phyloP scores from a whole-genome alignment of 2,113 vertebrate genomes.

The Aegotheles bennettii region DNA sequence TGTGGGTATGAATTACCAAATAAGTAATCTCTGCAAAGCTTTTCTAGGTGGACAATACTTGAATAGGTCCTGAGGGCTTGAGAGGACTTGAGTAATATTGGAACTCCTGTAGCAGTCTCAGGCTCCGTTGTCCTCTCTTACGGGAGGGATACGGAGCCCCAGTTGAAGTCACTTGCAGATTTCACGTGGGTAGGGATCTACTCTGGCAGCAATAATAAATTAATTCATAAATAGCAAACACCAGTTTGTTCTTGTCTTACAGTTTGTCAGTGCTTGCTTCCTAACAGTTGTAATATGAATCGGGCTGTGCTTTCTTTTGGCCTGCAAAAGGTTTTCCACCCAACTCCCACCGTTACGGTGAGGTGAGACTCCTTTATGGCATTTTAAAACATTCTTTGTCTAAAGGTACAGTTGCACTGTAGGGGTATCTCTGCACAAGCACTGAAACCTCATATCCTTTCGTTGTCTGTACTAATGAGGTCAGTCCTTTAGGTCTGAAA shows the following conservation, averaged over 20 bases:
- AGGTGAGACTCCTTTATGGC: not conserved
- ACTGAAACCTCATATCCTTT: not conserved
- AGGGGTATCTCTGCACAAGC: fast-evolving
- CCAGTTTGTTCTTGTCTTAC: not conserved
- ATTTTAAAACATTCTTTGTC: not conserved
- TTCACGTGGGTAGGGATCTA: not conserved
- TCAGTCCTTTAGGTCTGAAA: not conserved
- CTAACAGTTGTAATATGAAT: not conserved
- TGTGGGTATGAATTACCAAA: not conserved
- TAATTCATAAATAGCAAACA: not conserved
- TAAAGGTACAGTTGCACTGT: fast-evolving
- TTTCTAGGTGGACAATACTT: not conserved
- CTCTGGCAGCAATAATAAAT: too few species aligned
- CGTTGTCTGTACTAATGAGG: not conserved
- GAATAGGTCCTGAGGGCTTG: not conserved
- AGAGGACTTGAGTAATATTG: not conserved
- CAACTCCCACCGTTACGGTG: not conserved
- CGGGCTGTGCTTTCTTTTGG: not conserved
- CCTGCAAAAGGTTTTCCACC: not conserved
- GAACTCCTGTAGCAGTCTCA: not conserved
- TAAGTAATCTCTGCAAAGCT: not conserved
- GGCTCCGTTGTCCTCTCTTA: not conserved
- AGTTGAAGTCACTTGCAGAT: not conserved
- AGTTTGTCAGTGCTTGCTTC: too few species aligned
- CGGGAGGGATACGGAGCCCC: not conserved